Evolutionary conservation across 2,113 vertebrate genomes (phyloP).

Genomic region (Regulus satrapa): DNA sequence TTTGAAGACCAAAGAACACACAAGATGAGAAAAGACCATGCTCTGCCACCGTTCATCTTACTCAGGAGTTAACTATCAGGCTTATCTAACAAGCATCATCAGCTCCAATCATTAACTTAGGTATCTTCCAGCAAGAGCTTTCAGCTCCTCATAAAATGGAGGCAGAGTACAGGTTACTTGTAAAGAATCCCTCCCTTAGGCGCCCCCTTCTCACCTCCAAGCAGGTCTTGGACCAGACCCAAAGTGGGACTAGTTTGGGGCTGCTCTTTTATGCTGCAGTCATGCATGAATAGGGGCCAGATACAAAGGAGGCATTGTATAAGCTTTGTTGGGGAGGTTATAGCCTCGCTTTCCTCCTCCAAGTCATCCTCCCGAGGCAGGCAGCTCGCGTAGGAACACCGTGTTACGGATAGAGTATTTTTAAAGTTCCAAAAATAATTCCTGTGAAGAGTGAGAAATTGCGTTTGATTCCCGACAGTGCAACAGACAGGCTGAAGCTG

Average conservation of each 20-base stretch:
- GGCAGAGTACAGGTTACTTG: not conserved
- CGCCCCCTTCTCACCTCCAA: not conserved
- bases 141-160: not conserved
- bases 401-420: conserved; percentile 24
- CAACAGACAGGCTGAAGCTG: conserved; percentile 6
- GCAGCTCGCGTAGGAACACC: not conserved
- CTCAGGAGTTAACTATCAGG: not conserved
- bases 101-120: not conserved
- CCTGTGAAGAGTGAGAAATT: conserved; percentile 26
- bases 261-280: not conserved
- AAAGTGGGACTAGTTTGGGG: not conserved
- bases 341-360: not conserved
- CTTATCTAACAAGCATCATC: not conserved
- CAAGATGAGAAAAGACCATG: not conserved
- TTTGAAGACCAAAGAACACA: not conserved
- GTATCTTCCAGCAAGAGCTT: not conserved
- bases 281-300: not conserved
- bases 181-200: not conserved
- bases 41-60: not conserved
- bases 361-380: not conserved
- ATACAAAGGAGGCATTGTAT: not conserved
- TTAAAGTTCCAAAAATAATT: conserved; percentile 62
- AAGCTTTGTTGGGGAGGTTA: not conserved
- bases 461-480: not conserved
- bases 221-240: not conserved